A percentile compares a stretch with the other conserved stretches of the same genome.
Conservation (phyloP, 2,888 invertebrate species). For the Diloba caeruleocephala region DNA sequence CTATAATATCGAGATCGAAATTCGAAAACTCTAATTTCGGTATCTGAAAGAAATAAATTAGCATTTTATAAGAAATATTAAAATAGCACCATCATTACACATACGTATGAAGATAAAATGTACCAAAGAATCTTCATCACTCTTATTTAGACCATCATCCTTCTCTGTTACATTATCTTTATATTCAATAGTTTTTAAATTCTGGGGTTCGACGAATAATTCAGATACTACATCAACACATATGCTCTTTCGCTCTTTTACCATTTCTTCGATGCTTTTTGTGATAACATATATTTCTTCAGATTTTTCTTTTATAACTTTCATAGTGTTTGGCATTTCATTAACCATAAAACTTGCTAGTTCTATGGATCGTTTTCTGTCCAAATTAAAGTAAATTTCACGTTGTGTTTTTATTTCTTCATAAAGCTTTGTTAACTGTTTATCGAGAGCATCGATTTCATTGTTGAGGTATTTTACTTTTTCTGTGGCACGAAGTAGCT, state of each 20-base stretch:
- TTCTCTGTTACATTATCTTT: conserved; percentile 13
- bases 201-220: conserved; percentile 11
- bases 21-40: conserved; percentile 70
- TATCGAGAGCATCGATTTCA: conserved; percentile 58
- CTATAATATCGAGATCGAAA: conserved; percentile 69
- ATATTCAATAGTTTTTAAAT: conserved; percentile 4
- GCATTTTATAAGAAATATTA: not conserved
- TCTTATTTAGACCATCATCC: conserved; percentile 23
- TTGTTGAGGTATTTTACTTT: conserved; percentile 56
- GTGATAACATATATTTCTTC: conserved; percentile 55
- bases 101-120: not conserved
- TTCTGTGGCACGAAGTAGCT: conserved; percentile 60
- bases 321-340: conserved; percentile 64
- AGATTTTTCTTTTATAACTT: conserved; percentile 59
- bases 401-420: conserved; percentile 63
- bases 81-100: not conserved
- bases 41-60: conserved; percentile 64
- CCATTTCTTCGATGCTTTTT: conserved; percentile 52
- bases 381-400: conserved; percentile 51
- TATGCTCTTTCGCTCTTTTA: conserved; percentile 13
- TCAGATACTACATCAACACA: conserved; percentile 17
- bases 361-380: conserved; percentile 66
- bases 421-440: conserved; percentile 55
- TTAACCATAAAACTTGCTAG: conserved; percentile 70
- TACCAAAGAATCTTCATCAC: conserved; percentile 46